Conservation (phyloP, 2,888 invertebrate species). For the Pasiphila rectangulata region DNA sequence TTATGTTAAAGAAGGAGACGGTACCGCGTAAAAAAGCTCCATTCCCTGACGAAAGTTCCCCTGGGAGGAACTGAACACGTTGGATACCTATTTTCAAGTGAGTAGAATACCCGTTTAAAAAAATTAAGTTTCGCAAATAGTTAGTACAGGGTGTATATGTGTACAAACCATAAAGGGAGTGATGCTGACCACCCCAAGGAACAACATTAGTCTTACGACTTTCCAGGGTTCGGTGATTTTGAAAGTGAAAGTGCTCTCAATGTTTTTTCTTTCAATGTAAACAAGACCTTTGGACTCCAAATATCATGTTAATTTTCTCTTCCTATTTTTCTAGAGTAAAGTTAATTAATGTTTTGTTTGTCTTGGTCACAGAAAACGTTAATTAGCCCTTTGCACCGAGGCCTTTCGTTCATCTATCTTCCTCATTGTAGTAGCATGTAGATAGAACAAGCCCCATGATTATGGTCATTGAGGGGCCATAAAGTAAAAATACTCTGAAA, state of each 20-base stretch:
- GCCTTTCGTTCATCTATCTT: neutral
- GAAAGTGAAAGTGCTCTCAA: neutral
- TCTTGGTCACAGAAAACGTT: neutral
- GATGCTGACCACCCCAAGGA: too few species aligned
- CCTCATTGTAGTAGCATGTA: neutral
- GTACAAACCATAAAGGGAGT: neutral
- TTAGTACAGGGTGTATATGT: too few species aligned
- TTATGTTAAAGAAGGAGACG: too few species aligned
- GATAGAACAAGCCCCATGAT: too few species aligned
- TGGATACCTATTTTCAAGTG: too few species aligned
- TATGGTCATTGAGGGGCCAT: conserved; percentile 32
- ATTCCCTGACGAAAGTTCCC: too few species aligned
- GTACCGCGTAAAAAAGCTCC: too few species aligned
- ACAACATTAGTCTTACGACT: too few species aligned
- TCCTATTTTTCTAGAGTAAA: conserved; percentile 7
- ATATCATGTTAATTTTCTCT: conserved; percentile 1
- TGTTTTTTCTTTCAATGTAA: conserved; percentile 1
- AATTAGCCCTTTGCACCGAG: neutral
- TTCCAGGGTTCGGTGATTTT: too few species aligned
- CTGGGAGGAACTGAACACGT: too few species aligned
- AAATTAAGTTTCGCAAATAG: too few species aligned
- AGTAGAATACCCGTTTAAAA: too few species aligned
- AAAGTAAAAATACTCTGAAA: conserved; percentile 44
- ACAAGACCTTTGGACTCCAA: neutral
- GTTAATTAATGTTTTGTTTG: conserved; percentile 4